Evolutionary conservation across 2,113 vertebrate genomes (phyloP).

Genomic region (Malurus alboscapulatus): DNA sequence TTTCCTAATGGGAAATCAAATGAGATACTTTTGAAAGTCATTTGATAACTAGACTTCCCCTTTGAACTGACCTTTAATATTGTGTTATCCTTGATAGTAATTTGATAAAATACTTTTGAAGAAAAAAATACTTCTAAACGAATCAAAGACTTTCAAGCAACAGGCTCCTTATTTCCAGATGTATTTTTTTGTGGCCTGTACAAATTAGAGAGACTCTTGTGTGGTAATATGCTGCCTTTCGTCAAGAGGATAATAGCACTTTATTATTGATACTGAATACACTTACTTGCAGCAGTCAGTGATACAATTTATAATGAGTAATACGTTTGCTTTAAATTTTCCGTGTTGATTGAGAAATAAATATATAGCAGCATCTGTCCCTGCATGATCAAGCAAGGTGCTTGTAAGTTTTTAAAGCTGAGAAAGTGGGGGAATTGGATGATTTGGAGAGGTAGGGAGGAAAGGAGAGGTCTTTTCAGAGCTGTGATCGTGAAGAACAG

Average conservation of each 20-base stretch:
- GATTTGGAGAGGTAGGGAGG: background rate
- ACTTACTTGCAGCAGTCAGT: background rate
- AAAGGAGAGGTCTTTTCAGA: background rate
- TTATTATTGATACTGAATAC: background rate
- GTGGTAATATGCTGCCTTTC: background rate
- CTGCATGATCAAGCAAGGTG: background rate
- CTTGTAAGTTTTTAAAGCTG: background rate
- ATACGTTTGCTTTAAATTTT: background rate
- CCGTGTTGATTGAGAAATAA: background rate
- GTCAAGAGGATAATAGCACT: background rate
- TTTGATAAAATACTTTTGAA: background rate
- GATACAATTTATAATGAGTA: background rate
- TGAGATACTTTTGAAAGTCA: background rate
- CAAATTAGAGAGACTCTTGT: background rate
- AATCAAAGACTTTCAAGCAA: background rate
- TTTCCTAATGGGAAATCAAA: background rate
- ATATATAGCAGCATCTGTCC: background rate
- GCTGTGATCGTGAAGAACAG: background rate
- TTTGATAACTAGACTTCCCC: background rate
- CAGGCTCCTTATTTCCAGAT: background rate
- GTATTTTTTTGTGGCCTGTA: background rate
- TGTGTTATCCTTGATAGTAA: background rate
- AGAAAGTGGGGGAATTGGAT: background rate
- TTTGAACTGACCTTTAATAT: conserved; percentile 9
- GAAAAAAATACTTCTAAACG: background rate